Evolutionary conservation across 2,113 vertebrate genomes (phyloP).

Genomic region (Dipodomys spectabilis): DNA sequence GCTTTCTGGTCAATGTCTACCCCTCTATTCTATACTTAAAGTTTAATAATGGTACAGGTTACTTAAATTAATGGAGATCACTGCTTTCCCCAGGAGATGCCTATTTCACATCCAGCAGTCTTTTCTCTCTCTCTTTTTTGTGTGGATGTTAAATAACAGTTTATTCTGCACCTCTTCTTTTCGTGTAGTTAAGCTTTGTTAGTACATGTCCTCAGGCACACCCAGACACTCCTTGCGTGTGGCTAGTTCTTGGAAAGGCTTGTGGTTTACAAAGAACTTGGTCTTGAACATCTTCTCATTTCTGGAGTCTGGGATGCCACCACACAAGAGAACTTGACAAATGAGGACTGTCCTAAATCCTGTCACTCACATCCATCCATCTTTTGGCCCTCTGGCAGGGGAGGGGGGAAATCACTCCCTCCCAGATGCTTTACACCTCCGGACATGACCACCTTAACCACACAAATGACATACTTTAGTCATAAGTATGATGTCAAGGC

Average conservation of each 20-base stretch:
- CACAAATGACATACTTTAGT: not conserved
- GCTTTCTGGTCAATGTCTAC: not conserved
- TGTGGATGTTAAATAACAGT: too few species aligned
- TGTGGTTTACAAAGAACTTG: constrained; percentile 52
- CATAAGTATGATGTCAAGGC: too few species aligned
- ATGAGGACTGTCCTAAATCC: not conserved
- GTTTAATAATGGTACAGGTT: not conserved
- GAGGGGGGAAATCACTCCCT: too few species aligned
- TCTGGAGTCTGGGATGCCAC: constrained; percentile 81
- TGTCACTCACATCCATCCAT: not conserved
- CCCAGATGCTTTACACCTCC: too few species aligned
- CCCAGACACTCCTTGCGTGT: constrained; percentile 65
- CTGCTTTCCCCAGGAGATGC: not conserved
- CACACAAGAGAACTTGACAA: not conserved
- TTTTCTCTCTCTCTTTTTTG: too few species aligned
- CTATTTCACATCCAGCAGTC: too few species aligned
- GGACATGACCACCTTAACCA: not conserved
- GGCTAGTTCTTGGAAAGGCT: not conserved
- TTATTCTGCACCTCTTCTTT: not conserved
- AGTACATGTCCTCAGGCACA: constrained; percentile 79
- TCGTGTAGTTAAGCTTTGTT: constrained; percentile 51
- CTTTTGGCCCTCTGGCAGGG: not conserved
- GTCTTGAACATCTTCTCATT: constrained; percentile 81
- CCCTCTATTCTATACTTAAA: not conserved
- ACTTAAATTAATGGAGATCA: not conserved